Conservation (phyloP, 2,888 invertebrate genomes). For the Netelia fuscicornis region DNA sequence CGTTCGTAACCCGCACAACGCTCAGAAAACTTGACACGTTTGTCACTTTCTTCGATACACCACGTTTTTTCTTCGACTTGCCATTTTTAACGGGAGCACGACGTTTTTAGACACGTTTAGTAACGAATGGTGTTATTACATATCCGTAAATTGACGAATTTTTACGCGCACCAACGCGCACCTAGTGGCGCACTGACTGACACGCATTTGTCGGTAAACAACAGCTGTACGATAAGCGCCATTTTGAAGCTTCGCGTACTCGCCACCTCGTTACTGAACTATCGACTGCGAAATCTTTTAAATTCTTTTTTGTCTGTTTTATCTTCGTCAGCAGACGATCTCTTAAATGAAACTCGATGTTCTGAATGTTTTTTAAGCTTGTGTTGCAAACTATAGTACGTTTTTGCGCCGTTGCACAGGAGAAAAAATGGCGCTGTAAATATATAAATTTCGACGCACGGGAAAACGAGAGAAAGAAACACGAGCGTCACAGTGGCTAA, state of each 20-base stretch:
- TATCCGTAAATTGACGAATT: background rate
- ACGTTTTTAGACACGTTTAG: background rate
- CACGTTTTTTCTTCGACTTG: conserved; percentile 17
- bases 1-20: background rate
- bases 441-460: too few relatives aligned
- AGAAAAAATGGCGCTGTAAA: background rate
- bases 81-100: conserved; percentile 41
- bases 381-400: too few relatives aligned
- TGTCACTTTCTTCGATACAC: conserved; percentile 6
- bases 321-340: background rate
- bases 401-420: background rate
- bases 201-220: conserved; percentile 82
- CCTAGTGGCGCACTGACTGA: conserved; percentile 67
- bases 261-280: conserved; percentile 37
- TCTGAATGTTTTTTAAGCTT: too few relatives aligned
- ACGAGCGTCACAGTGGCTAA: conserved; percentile 13
- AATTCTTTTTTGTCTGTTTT: conserved; percentile 24
- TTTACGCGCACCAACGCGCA: conserved; percentile 56
- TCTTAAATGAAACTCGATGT: too few relatives aligned
- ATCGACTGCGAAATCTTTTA: background rate
- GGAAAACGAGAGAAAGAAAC: background rate
- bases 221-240: conserved; percentile 81
- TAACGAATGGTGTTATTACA: background rate
- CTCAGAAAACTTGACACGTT: conserved; percentile 17
- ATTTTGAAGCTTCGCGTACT: conserved; percentile 72